These are phyloP conservation scores for Anolis apletophallus DNA, from an alignment of 2,797 vertebrate species.

Conservation along the genomic window DNA sequence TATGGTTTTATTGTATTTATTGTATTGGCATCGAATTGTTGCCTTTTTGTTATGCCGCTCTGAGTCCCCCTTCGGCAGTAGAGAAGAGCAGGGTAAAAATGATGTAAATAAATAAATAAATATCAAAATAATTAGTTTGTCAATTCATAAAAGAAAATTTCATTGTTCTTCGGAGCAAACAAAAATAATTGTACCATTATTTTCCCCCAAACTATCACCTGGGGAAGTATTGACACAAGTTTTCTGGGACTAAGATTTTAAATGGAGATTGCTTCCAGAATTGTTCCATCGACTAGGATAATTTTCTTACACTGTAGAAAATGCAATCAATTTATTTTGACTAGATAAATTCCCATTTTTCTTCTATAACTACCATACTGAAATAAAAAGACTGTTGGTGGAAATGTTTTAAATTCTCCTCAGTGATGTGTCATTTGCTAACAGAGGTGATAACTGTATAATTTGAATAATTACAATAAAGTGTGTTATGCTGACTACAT, in stretches of 20 bases:
- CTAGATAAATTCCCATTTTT: conserved; percentile 1
- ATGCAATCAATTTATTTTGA: background rate
- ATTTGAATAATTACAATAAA: background rate
- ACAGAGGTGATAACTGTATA: background rate
- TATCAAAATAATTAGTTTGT: background rate
- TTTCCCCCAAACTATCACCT: background rate
- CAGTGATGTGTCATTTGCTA: background rate
- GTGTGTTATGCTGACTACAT: background rate
- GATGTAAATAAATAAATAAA: no score
- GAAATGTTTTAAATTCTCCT: background rate
- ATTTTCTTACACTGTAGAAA: background rate
- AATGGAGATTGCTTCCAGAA: background rate
- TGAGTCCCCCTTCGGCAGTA: no score
- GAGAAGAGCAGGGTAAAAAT: no score
- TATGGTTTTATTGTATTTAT: no score
- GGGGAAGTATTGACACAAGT: conserved; percentile 17
- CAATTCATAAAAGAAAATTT: background rate
- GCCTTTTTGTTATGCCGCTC: no score
- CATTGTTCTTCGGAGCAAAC: background rate
- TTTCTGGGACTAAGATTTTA: background rate
- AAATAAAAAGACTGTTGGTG: background rate
- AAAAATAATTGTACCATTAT: background rate
- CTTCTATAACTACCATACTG: background rate
- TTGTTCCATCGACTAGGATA: background rate
- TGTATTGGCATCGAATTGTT: no score